Conservation (phyloP, 2,797 vertebrate genomes). For the Sparidentex hasta region DNA sequence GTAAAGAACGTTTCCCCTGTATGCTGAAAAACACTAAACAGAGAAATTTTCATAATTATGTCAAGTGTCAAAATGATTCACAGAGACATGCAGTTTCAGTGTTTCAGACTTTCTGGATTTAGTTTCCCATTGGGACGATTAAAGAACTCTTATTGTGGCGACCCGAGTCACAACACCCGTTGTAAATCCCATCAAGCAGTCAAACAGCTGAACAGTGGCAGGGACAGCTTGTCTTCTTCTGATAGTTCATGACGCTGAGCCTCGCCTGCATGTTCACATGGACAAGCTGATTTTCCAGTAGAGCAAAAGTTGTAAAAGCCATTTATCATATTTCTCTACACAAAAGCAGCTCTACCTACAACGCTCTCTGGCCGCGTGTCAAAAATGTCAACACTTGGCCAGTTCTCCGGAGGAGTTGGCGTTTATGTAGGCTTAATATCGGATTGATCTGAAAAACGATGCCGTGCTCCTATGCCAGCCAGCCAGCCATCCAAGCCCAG, state of each 20-base stretch:
- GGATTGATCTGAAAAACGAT: conserved; percentile 83
- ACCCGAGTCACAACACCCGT: conserved; percentile 1
- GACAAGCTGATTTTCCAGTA: conserved; percentile 40
- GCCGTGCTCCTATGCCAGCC: conserved; percentile 74
- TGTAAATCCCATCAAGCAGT: conserved; percentile 25
- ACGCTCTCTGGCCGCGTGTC: conserved; percentile 3
- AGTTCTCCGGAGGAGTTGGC: conserved; percentile 62
- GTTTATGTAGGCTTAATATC: conserved; percentile 80
- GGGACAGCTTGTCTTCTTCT: conserved; percentile 22
- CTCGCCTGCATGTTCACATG: conserved; percentile 46
- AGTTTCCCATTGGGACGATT: not conserved
- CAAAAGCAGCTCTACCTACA: conserved; percentile 21
- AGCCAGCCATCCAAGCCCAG: conserved; percentile 68
- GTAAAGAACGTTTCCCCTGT: not conserved
- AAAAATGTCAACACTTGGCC: conserved; percentile 35
- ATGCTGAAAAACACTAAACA: conserved; percentile 21
- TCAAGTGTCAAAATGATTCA: conserved; percentile 31
- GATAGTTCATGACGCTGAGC: conserved; percentile 36
- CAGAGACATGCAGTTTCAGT: not conserved
- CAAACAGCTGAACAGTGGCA: conserved; percentile 46
- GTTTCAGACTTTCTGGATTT: not conserved
- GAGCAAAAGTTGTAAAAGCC: conserved; percentile 55
- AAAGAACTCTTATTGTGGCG: conserved; percentile 25
- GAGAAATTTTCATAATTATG: conserved; percentile 15
- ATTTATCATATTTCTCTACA: conserved; percentile 61